Percentiles rank a stretch among this genome's conserved stretches.
phyloP scores from a whole-genome alignment of 1,140 invertebrate genomes.

The Liolophura sinensis region DNA sequence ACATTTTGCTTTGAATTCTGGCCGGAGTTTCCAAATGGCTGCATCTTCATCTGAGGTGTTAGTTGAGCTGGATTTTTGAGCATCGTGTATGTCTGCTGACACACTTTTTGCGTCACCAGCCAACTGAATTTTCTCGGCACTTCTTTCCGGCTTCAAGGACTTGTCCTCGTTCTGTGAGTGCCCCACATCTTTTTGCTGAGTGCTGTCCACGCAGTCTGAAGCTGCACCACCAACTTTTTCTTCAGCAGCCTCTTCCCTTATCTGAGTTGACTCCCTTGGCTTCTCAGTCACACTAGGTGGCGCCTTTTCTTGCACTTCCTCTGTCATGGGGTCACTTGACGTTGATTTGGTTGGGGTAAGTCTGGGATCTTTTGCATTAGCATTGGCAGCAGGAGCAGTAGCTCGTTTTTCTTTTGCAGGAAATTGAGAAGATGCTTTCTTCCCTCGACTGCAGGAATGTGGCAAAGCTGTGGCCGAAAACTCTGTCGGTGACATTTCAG shows the following conservation, averaged over 20 bases:
- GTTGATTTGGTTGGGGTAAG: too few relatives aligned
- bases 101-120: not conserved
- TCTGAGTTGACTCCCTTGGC: too few relatives aligned
- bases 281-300: too few relatives aligned
- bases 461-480: not conserved
- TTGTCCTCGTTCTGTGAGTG: not conserved
- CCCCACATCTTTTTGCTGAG: not conserved
- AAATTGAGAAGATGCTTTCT: not conserved
- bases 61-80: not conserved
- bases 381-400: too few relatives aligned
- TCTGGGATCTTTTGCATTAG: too few relatives aligned
- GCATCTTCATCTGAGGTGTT: slow-evolving; percentile 9
- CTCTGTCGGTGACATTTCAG: not conserved
- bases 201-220: not conserved
- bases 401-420: too few relatives aligned
- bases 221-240: not conserved
- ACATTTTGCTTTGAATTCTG: slow-evolving; percentile 3
- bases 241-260: not conserved
- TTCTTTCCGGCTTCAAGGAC: not conserved
- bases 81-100: not conserved
- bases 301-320: too few relatives aligned
- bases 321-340: too few relatives aligned
- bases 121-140: not conserved
- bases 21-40: slow-evolving; percentile 17
- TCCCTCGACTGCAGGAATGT: not conserved